These are phyloP conservation scores for Papilio helenus DNA, from an alignment of 1,140 invertebrate genomes.

Conservation along the genomic window DNA sequence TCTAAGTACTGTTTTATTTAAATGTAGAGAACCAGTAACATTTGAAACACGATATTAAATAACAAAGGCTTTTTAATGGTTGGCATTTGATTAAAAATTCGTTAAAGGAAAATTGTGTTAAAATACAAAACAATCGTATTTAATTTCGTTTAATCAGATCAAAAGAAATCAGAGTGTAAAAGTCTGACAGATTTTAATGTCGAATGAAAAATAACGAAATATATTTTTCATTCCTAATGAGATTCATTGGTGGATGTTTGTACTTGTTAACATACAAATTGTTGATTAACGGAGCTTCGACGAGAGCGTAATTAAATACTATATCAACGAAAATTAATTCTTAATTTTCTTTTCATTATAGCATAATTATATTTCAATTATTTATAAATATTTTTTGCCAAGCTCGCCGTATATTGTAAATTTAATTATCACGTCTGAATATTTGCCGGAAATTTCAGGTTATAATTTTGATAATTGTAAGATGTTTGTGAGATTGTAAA, in stretches of 20 bases:
- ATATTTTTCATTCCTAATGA: neutral
- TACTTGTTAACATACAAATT: conserved; percentile 21
- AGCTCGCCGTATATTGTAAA: neutral
- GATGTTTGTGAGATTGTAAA: no score
- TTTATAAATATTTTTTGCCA: neutral
- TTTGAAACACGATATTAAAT: neutral
- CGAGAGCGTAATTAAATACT: neutral
- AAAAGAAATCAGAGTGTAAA: neutral
- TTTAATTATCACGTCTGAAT: no score
- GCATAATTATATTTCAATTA: neutral
- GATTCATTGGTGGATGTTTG: neutral
- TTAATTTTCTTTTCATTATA: neutral
- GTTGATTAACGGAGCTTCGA: neutral
- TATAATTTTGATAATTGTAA: no score
- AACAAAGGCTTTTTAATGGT: neutral
- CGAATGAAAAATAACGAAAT: neutral
- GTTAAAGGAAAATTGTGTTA: neutral
- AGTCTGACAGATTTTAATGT: neutral
- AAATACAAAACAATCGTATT: neutral
- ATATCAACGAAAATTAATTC: neutral
- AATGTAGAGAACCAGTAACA: neutral
- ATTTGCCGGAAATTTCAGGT: no score
- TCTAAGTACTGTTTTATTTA: neutral
- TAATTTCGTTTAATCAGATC: neutral
- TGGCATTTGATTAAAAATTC: neutral